Percentiles rank a stretch among this genome's conserved stretches.
phyloP scores from a whole-genome alignment of 2,797 vertebrate genomes.

The Dallia pectoralis region DNA sequence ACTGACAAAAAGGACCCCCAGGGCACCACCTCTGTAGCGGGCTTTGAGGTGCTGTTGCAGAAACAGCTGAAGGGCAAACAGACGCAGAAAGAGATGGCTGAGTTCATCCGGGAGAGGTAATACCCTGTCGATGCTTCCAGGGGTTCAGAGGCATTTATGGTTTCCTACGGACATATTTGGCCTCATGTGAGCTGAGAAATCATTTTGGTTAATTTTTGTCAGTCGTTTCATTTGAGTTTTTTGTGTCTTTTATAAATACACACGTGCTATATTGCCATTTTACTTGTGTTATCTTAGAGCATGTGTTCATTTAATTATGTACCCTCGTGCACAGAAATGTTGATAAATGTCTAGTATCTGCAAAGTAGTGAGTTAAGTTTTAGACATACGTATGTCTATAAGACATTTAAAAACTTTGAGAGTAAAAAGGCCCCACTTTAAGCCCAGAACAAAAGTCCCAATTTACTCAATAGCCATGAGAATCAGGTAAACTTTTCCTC shows the following conservation, averaged over 20 bases:
- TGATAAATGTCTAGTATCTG: background rate
- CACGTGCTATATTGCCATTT: background rate
- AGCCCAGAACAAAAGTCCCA: conserved; percentile 18
- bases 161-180: background rate
- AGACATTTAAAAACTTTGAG: background rate
- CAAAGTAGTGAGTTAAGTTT: background rate
- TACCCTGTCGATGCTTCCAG: background rate
- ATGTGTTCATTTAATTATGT: background rate
- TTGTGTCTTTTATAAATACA: conserved; percentile 5
- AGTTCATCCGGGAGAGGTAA: conserved; percentile 75
- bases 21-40: conserved; percentile 83
- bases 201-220: background rate
- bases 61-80: conserved; percentile 98
- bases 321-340: background rate
- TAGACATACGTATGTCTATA: background rate
- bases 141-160: background rate
- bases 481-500: conserved; percentile 23
- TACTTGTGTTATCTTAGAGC: background rate
- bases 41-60: conserved; percentile 94
- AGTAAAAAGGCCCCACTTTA: conserved; percentile 22
- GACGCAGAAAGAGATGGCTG: conserved; percentile 98
- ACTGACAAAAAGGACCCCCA: conserved; percentile 93
- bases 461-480: conserved; percentile 17
- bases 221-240: background rate
- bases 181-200: background rate